These are phyloP conservation scores for Rhabdornis inornatus DNA, from an alignment of 2,113 vertebrate species.

Conservation along the genomic window DNA sequence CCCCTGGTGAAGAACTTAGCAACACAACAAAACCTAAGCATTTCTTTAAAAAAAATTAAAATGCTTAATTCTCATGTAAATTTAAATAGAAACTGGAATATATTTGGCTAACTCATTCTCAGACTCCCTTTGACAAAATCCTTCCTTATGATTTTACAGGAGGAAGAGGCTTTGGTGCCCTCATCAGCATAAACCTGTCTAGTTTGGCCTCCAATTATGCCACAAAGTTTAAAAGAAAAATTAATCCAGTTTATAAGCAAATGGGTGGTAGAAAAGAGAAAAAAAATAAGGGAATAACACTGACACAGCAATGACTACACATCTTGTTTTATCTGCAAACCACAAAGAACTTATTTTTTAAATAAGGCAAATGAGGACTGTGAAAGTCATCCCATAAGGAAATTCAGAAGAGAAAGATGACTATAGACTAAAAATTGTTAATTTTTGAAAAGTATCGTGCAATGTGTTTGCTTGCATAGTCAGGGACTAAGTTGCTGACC, in stretches of 20 bases:
- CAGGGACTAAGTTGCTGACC: neutral
- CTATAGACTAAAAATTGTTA: neutral
- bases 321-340: neutral
- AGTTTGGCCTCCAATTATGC: neutral
- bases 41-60: neutral
- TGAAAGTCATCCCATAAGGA: neutral
- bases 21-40: neutral
- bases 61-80: neutral
- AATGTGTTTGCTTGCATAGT: neutral
- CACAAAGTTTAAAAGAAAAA: neutral
- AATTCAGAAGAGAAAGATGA: neutral
- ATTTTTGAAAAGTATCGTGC: neutral
- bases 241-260: neutral
- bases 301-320: neutral
- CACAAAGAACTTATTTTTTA: neutral
- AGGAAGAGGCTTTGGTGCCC: neutral
- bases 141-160: neutral
- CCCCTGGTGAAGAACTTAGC: neutral
- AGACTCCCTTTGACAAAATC: neutral
- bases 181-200: neutral
- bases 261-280: neutral
- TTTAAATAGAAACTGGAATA: neutral
- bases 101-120: neutral
- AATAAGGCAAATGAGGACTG: neutral
- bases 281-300: neutral